These are phyloP conservation scores for Vimba vimba DNA, from an alignment of 2,113 vertebrate genomes.

Conservation along the genomic window DNA sequence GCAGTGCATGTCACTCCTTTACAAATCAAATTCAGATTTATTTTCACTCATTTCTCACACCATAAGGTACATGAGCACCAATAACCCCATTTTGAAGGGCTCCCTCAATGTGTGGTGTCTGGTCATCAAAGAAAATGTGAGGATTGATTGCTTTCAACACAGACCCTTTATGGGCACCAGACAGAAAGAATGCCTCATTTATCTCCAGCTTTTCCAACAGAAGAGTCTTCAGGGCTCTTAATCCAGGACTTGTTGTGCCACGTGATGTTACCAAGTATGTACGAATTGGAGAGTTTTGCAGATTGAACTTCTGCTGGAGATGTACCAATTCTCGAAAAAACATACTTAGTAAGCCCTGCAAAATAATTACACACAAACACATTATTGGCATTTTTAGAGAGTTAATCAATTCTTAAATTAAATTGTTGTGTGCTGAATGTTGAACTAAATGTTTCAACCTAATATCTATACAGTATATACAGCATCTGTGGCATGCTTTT, in stretches of 20 bases:
- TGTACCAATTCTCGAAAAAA: conserved; percentile 82
- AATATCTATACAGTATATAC: background rate
- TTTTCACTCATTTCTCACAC: conserved; percentile 70
- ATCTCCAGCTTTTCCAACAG: conserved; percentile 79
- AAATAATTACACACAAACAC: background rate
- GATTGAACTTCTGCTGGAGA: conserved; percentile 65
- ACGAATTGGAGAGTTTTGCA: conserved; percentile 77
- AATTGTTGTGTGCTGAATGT: background rate
- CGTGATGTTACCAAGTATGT: conserved; percentile 84
- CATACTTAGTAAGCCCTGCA: conserved; percentile 79
- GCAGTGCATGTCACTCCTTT: background rate
- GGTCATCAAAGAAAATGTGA: conserved; percentile 84
- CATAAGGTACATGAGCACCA: conserved; percentile 78
- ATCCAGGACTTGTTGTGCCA: conserved; percentile 77
- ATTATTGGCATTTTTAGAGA: background rate
- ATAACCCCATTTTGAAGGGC: conserved; percentile 74
- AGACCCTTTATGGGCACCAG: conserved; percentile 82
- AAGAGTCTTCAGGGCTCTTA: conserved; percentile 81
- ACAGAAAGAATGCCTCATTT: conserved; percentile 83
- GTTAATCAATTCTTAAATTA: background rate
- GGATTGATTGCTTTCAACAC: conserved; percentile 81
- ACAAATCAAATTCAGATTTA: background rate
- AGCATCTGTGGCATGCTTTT: background rate
- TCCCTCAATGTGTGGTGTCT: conserved; percentile 77
- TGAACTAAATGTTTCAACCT: background rate